These are phyloP conservation scores for Orussus abietinus DNA, from an alignment of 1,140 invertebrate species.

Conservation along the genomic window DNA sequence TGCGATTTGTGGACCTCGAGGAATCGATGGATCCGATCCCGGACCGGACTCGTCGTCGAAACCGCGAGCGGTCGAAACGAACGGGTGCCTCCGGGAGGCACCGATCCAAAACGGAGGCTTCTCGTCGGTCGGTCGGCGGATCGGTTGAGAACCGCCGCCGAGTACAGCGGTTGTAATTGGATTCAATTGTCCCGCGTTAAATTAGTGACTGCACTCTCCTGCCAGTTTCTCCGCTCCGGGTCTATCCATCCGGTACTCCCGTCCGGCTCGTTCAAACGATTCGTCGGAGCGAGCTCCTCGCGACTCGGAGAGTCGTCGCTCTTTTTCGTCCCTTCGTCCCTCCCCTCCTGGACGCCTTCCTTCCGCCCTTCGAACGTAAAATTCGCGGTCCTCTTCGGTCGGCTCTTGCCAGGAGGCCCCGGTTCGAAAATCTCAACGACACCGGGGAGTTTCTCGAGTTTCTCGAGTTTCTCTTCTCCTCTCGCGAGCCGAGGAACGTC, in stretches of 20 bases:
- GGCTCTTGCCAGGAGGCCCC: too few relatives aligned
- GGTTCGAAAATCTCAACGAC: too few relatives aligned
- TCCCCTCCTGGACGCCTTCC: slow-evolving; percentile 15
- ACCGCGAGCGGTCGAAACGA: slow-evolving; percentile 2
- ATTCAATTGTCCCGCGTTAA: slow-evolving; percentile 55
- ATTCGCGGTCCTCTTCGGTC: too few relatives aligned
- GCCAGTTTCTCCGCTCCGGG: slow-evolving; percentile 33
- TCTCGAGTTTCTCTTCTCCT: too few relatives aligned
- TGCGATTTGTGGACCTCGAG: slow-evolving; percentile 11
- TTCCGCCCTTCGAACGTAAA: too few relatives aligned
- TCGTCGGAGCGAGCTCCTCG: slow-evolving; percentile 22
- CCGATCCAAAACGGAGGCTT: not conserved
- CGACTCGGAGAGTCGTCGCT: slow-evolving; percentile 17
- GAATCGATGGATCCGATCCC: not conserved
- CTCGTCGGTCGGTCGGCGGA: slow-evolving; percentile 9
- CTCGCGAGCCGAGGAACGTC: not conserved
- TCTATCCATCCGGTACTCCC: slow-evolving; percentile 38
- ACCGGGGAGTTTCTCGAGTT: too few relatives aligned
- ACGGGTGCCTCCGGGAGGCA: not conserved
- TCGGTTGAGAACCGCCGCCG: slow-evolving; percentile 25
- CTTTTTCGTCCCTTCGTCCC: slow-evolving; percentile 15
- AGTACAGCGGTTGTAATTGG: slow-evolving; percentile 50
- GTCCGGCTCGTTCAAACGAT: slow-evolving; percentile 42
- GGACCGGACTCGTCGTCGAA: slow-evolving; percentile 10
- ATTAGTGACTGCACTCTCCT: slow-evolving; percentile 48